Evolutionary conservation across 1,140 invertebrate species (phyloP), one percentile per base, ranked within the genome.

Genomic region (Saccostrea glomerata): DNA sequence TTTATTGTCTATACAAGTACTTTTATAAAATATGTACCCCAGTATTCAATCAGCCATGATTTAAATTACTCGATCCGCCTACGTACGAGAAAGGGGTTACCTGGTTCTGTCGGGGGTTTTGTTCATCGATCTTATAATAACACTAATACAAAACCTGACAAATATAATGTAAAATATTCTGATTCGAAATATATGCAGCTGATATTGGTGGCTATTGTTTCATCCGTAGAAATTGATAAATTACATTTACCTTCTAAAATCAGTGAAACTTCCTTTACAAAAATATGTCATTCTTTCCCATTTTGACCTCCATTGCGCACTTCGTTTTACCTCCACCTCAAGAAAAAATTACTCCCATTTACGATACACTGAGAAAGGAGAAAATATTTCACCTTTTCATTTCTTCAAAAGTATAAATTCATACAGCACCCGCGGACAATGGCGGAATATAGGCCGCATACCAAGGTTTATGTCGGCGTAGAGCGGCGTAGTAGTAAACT

Each of bases 401-500:
- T 30, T 63, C n/a, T 70, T 66, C 84, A 20, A 77, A 11, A 77
- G 25, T 15, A 12, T 36, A 30, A 40, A 70, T 86, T 86, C 85
- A 86, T 86, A 58, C 20, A 63, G 54, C 66, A 63, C 30, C 70
- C 47, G n/a, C 23, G 47, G 56, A 30, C 70, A 87, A 87, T 87
- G 86, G 86, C 86, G 86, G 86, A 77, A 82, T 82, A 36, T 58
- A 82, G 25, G 55, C n/a, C 58, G 30, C 73, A 77, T 73, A 58
- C 73, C 70, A 82, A 82, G 70, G 54, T 60, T 77, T 82, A 82
- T 87, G 73, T 30, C 70, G 77, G 58, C 73, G 47, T 77, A 82
- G 54, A 82, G 55, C 86, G 47, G 55, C 73, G 86, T 87, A 87
- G 86, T 87, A 87, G 86, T 87, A 87, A 87, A 87, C 70, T 82